phyloP scores from a whole-genome alignment of 2,888 invertebrate species.

The Caenorhabditis plicata region DNA sequence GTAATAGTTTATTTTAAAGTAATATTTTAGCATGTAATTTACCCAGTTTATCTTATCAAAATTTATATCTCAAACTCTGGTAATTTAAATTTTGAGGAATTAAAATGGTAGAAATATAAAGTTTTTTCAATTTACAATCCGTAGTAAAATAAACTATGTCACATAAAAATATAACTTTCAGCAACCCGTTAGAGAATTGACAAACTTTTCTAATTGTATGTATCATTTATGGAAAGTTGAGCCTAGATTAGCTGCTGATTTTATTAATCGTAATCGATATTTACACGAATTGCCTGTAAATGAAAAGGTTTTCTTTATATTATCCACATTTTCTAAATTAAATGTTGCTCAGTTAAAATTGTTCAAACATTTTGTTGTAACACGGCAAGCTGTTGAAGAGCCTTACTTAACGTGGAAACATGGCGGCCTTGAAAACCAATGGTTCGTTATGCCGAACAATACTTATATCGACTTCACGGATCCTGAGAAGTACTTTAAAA shows the following conservation, averaged over 20 bases:
- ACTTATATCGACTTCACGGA: constrained; percentile 50
- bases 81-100: too few relatives aligned
- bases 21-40: too few relatives aligned
- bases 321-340: too few relatives aligned
- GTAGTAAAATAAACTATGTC: too few relatives aligned
- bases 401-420: constrained; percentile 57
- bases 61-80: too few relatives aligned
- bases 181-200: constrained; percentile 39
- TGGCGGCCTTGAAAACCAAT: constrained; percentile 50
- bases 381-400: constrained; percentile 59
- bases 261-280: constrained; percentile 34
- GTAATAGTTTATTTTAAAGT: too few relatives aligned
- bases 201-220: constrained; percentile 58
- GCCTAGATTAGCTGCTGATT: constrained; percentile 55
- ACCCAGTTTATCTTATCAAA: too few relatives aligned
- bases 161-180: constrained; percentile 6
- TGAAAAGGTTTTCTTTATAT: too few relatives aligned
- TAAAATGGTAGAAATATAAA: constrained; percentile 6
- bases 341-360: constrained; percentile 42
- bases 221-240: constrained; percentile 59
- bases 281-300: constrained; percentile 13
- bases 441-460: constrained; percentile 61
- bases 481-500: constrained; percentile 50
- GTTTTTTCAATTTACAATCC: neutral
- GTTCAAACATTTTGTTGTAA: constrained; percentile 54